Evolutionary conservation across 2,113 vertebrate species (phyloP), one percentile per base, ranked within the genome.

Genomic region (Corydoras sp.): DNA sequence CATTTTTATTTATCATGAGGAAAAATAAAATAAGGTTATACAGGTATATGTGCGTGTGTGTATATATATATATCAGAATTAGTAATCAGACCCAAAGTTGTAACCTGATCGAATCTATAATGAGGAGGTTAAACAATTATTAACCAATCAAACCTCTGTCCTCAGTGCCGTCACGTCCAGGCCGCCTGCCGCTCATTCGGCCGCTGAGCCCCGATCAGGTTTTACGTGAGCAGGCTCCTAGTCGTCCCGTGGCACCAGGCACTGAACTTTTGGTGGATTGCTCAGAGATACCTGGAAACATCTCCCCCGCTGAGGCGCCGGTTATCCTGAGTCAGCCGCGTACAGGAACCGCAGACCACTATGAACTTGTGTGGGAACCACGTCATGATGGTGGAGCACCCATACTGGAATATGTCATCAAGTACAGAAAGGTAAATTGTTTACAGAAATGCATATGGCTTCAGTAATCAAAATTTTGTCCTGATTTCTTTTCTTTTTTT

Each of bases 271-370:
- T 91, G 55, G 70, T 81, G 0, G 89, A 89, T 73, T 99, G 96
- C 81, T 84, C 85, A 0, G 75, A 86, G 67, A 83, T 86, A 58
- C 86, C 85, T 2, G 90, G 88, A 4, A 83, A 77, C 2, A 82
- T 89, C 50, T 83, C 90, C 9, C 92, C 85, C 0, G 93, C 94
- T 0, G 96, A 99, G 32, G 96, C 95, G 0, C 96, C 96, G 5
- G 72, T 98, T 83, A 98, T 99, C 81, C 92, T 97, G 58, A 99
- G 96, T 76, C 96, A 92, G 31, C 95, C 96, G 0, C 90, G 93
- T 59, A 99, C 95, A 0, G 94, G 93, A 59, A 96, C 94, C 79
- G 94, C 94, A 0, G 96, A 99, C 86, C 92, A 91, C 7, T 99
- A 99, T 0, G 96, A 99, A 18, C 91, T 99, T 49, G 89, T 93